Base-by-base conservation (phyloP, 2,888 invertebrate species). In the Penaeus monodon region DNA sequence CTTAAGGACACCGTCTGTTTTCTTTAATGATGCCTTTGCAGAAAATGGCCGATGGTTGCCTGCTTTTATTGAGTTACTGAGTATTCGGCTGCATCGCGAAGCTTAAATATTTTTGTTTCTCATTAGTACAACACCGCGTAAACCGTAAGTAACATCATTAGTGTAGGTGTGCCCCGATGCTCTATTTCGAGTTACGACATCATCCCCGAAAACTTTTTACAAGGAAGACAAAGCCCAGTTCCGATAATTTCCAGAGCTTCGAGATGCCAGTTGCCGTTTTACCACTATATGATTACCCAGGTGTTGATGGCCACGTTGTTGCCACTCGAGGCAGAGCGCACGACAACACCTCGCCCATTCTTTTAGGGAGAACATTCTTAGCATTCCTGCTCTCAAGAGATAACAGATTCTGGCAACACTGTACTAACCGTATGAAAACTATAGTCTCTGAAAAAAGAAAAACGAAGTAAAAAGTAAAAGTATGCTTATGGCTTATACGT, bases 1-100 rank as follows among this genome's bases (percentile, higher is more conserved):
- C 86, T 86, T 86, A 82, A 86, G 86, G 86, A 82, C 86, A 82
- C 86, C 82, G 86, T 81, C 86, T 86, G 86, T 86, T 86, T 86
- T 81, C 82, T 76, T 78, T 86, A 86, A 86, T 86, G 77, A 86
- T 86, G 86, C 86, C 81, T 86, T 78, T 86, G 86, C 82, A 70
- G 86, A 86, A 86, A 86, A 86, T 86, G 82, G 86, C 81, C 86
- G 86, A 78, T 82, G 86, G 86, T 86, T 86, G 86, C 86, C 81
- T 86, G 80, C 86, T 86, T 86, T 86, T 86, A 86, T 86, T 82
- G 78, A 86, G 86, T 81, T 86, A 82, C 86, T 86, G 81, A 74
- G 73, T 78, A 78, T 78, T 82, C 65, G 76, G 77, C 65, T 70
- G 85, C 74, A 64, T 6, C 66, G 66, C 57, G 57, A 57, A 57